phyloP scores from a whole-genome alignment of 1,140 invertebrate species.

The Gryon sp. region DNA sequence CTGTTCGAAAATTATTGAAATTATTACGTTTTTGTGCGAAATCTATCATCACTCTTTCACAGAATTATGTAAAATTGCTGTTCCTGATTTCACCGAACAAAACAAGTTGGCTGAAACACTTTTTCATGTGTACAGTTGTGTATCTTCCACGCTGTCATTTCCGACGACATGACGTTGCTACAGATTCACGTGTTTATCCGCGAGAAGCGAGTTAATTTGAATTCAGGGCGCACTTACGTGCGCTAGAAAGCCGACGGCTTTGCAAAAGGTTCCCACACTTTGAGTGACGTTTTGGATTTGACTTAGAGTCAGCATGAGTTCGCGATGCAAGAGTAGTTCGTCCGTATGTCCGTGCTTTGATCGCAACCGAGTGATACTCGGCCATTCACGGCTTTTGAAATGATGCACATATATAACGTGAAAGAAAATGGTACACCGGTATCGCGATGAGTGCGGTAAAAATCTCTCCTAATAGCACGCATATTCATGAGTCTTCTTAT shows the following conservation, averaged over 20 bases:
- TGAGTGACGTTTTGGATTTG: constrained; percentile 62
- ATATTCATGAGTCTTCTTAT: constrained; percentile 28
- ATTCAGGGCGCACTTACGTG: constrained; percentile 54
- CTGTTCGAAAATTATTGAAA: no score
- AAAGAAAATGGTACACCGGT: constrained; percentile 18
- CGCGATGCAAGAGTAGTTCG: constrained; percentile 29
- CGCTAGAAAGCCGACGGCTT: constrained; percentile 50
- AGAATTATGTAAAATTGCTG: no score
- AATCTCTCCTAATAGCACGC: constrained; percentile 21
- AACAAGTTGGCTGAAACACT: constrained; percentile 24
- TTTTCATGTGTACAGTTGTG: neutral
- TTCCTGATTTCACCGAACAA: no score
- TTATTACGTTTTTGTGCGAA: no score
- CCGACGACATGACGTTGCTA: constrained; percentile 27
- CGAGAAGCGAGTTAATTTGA: constrained; percentile 55
- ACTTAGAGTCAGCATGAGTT: constrained; percentile 40
- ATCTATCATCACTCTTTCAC: no score
- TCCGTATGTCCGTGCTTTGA: constrained; percentile 41
- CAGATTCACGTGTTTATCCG: constrained; percentile 42
- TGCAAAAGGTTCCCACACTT: constrained; percentile 62
- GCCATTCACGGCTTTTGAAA: constrained; percentile 46
- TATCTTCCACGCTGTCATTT: constrained; percentile 52
- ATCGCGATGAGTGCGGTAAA: constrained; percentile 34
- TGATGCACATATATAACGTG: constrained; percentile 14
- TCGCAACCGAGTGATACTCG: constrained; percentile 37